phyloP scores from a whole-genome alignment of 2,113 vertebrate genomes.

The Otus sunia region DNA sequence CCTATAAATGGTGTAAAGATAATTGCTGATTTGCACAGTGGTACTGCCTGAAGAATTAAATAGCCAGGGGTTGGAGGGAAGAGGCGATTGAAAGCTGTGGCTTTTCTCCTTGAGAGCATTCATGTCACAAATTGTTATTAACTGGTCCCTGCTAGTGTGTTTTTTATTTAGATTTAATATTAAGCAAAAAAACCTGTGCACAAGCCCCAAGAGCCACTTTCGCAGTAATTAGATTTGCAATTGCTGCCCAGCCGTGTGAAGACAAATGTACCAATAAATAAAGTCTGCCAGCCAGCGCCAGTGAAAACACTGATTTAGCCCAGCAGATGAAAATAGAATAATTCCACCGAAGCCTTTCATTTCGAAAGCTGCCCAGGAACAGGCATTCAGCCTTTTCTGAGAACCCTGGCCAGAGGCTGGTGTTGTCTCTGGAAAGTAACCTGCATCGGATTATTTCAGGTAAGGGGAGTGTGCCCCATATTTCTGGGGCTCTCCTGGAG shows the following conservation, averaged over 20 bases:
- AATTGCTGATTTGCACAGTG: not conserved
- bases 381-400: rapidly evolving
- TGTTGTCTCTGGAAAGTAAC: not conserved
- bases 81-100: not conserved
- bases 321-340: not conserved
- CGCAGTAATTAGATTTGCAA: slow-evolving; percentile 16
- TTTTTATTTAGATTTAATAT: slow-evolving; percentile 27
- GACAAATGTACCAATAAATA: not conserved
- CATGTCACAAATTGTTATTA: not conserved
- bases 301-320: not conserved
- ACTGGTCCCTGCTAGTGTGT: not conserved
- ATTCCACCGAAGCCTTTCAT: not conserved
- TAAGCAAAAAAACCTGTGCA: not conserved
- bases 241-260: not conserved
- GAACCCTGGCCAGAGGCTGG: not conserved
- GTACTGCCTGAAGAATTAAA: not conserved
- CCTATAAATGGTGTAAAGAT: not conserved
- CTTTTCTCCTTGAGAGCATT: not conserved
- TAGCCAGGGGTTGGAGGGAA: not conserved
- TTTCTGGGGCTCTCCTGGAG: not conserved
- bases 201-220: not conserved
- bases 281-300: not conserved
- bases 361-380: not conserved
- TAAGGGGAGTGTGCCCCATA: rapidly evolving
- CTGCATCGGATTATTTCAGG: not conserved